These are phyloP conservation scores for Acropora tenuis DNA, from an alignment of 64 coral and sea anemone species.

Conservation along the genomic window DNA sequence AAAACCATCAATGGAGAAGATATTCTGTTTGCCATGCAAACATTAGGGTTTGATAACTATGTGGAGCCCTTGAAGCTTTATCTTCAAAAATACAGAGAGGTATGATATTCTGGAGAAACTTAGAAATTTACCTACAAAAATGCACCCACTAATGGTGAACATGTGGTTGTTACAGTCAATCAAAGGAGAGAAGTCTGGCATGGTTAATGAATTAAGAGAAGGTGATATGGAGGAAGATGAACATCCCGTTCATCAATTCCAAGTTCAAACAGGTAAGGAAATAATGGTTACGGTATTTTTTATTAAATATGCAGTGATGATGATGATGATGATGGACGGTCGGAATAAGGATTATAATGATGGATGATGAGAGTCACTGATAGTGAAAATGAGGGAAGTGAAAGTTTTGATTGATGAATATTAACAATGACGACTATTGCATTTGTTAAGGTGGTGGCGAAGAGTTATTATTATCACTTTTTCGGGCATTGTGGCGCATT, in stretches of 20 bases:
- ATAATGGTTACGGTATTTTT: neutral
- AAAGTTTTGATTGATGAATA: too few relatives aligned
- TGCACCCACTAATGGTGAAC: neutral
- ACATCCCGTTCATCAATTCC: slow-evolving; percentile 66
- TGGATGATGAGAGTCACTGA: too few relatives aligned
- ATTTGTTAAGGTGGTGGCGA: too few relatives aligned
- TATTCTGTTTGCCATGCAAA: slow-evolving; percentile 98
- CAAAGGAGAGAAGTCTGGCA: slow-evolving; percentile 86
- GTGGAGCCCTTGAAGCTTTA: slow-evolving; percentile 98
- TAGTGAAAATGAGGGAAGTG: too few relatives aligned
- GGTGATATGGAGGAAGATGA: slow-evolving; percentile 91
- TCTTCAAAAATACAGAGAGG: slow-evolving; percentile 98
- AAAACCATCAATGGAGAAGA: slow-evolving; percentile 99
- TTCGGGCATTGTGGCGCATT: too few relatives aligned
- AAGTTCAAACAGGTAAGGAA: slow-evolving; percentile 33
- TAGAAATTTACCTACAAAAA: neutral
- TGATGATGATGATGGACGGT: too few relatives aligned
- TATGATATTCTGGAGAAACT: neutral
- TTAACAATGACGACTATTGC: too few relatives aligned
- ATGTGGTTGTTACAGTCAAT: slow-evolving; percentile 61
- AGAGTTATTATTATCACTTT: too few relatives aligned
- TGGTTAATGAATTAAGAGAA: slow-evolving; percentile 51
- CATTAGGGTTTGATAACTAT: slow-evolving; percentile 97
- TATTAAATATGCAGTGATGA: too few relatives aligned
- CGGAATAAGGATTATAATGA: too few relatives aligned